Evolutionary conservation across 2,888 invertebrate species (phyloP).

Genomic region (Microctonus hyperodae): DNA sequence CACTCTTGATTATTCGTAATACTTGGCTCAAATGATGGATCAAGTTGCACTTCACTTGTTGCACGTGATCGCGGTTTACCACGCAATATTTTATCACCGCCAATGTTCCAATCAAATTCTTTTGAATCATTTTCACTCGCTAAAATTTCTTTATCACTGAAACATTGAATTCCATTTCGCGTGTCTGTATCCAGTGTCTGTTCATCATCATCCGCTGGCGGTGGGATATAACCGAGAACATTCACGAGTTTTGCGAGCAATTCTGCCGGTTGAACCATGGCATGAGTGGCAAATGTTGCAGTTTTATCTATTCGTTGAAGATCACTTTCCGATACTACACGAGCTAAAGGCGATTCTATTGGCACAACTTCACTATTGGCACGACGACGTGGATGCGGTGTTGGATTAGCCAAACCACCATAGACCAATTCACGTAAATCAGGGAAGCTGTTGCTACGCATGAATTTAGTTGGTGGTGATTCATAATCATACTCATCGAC

Average conservation of each 20-base stretch:
- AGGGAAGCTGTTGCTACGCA: slow-evolving; percentile 75
- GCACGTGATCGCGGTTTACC: slow-evolving; percentile 68
- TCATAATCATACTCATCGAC: slow-evolving; percentile 63
- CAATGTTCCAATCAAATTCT: slow-evolving; percentile 67
- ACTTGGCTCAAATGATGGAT: slow-evolving; percentile 54
- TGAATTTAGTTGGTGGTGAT: slow-evolving; percentile 51
- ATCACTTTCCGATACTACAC: slow-evolving; percentile 82
- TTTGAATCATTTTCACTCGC: slow-evolving; percentile 69
- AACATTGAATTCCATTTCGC: slow-evolving; percentile 70
- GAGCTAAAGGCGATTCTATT: slow-evolving; percentile 61
- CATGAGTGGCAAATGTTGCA: slow-evolving; percentile 76
- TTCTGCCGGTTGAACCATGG: slow-evolving; percentile 78
- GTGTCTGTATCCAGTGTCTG: slow-evolving; percentile 37
- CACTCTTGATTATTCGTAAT: slow-evolving; percentile 63
- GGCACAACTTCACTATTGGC: slow-evolving; percentile 61
- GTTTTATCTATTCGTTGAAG: slow-evolving; percentile 79
- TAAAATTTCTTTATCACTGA: slow-evolving; percentile 77
- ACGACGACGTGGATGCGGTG: slow-evolving; percentile 55
- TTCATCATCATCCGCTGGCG: slow-evolving; percentile 49
- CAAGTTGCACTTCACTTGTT: slow-evolving; percentile 67
- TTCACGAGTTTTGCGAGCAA: slow-evolving; percentile 79
- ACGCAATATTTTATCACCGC: slow-evolving; percentile 56
- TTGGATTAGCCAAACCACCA: slow-evolving; percentile 47
- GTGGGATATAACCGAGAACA: slow-evolving; percentile 71
- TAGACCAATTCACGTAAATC: slow-evolving; percentile 69